These are phyloP conservation scores for Colistium nudipinnis DNA, from an alignment of 2,113 vertebrate genomes.

Conservation along the genomic window DNA sequence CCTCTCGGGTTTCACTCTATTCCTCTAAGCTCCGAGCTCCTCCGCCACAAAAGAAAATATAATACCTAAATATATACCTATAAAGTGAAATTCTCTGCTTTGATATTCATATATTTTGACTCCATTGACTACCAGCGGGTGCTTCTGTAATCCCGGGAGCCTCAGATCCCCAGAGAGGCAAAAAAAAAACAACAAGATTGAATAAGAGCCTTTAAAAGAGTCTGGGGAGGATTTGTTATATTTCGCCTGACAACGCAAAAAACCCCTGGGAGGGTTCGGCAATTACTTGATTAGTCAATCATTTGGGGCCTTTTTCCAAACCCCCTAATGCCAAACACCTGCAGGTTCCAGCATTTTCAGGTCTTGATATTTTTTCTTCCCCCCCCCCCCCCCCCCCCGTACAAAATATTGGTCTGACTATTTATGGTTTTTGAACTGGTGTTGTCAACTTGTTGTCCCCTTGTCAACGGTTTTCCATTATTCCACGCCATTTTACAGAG, in stretches of 20 bases:
- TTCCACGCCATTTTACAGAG: not conserved
- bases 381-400: no score
- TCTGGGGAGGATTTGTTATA: not conserved
- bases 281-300: not conserved
- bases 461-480: not conserved
- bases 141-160: no score
- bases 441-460: no score
- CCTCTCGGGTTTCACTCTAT: slow-evolving; percentile 6
- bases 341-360: no score
- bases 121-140: slow-evolving; percentile 5
- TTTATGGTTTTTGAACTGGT: not conserved
- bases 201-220: slow-evolving; percentile 7
- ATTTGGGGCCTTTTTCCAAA: not conserved
- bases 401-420: no score
- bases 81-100: slow-evolving; percentile 21
- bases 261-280: no score
- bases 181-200: slow-evolving; percentile 6
- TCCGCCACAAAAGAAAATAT: slow-evolving; percentile 31
- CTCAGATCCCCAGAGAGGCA: no score
- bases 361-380: no score
- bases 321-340: not conserved
- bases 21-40: slow-evolving; percentile 18
- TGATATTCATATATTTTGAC: slow-evolving; percentile 39
- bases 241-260: not conserved
- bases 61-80: slow-evolving; percentile 30